Percentiles rank a stretch among this genome's conserved stretches.
These are phyloP conservation scores for Stenodera caucasica DNA, from an alignment of 2,888 invertebrate species.

Conservation along the genomic window DNA sequence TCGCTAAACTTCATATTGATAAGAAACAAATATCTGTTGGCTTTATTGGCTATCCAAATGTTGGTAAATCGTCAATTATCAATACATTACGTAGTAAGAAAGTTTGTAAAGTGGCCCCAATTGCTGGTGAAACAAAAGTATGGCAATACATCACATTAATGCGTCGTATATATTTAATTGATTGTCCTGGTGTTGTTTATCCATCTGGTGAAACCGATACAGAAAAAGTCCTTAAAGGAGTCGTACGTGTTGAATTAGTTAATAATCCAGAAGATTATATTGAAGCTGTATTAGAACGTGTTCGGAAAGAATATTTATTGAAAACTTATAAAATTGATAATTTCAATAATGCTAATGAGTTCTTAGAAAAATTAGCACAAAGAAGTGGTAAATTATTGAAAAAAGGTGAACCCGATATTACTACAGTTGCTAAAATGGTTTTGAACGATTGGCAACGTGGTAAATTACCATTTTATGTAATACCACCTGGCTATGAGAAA, in stretches of 20 bases:
- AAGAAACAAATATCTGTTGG: constrained; percentile 99
- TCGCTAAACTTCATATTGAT: constrained; percentile 84
- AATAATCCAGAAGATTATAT: constrained; percentile 96
- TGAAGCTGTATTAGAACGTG: constrained; percentile 79
- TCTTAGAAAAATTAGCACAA: constrained; percentile 87
- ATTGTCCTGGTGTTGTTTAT: constrained; percentile 98
- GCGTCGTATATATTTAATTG: constrained; percentile 94
- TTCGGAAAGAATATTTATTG: constrained; percentile 82
- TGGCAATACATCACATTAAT: constrained; percentile 99
- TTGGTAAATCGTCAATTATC: constrained; percentile 97
- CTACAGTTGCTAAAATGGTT: constrained; percentile 88
- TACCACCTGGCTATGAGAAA: constrained; percentile 79
- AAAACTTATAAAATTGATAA: constrained; percentile 87
- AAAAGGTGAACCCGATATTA: constrained; percentile 95
- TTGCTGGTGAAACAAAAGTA: constrained; percentile 96
- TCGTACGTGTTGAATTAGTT: constrained; percentile 94
- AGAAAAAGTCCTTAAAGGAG: constrained; percentile 94
- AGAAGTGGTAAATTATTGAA: constrained; percentile 89
- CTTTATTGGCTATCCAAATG: constrained; percentile 98
- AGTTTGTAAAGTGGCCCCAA: constrained; percentile 98
- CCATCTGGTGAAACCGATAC: constrained; percentile 95
- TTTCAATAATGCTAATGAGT: constrained; percentile 83
- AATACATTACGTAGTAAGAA: constrained; percentile 95
- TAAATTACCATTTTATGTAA: constrained; percentile 91
- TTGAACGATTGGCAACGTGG: constrained; percentile 99